These are phyloP conservation scores for Daktulosphaira vitifoliae DNA, from an alignment of 1,140 invertebrate species.

Conservation along the genomic window DNA sequence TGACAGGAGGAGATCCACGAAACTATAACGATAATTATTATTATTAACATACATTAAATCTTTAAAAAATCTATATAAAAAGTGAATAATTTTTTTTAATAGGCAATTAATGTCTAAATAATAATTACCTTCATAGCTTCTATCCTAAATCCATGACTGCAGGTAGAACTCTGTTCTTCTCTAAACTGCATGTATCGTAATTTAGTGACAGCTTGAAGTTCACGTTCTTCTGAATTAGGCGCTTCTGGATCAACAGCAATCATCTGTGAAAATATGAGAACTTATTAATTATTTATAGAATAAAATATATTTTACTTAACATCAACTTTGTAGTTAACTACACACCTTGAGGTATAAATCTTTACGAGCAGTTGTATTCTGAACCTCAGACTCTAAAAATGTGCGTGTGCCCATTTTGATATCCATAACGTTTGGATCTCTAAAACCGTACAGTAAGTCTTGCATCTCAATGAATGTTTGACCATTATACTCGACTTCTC, in stretches of 20 bases:
- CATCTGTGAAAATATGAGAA: slow-evolving; percentile 56
- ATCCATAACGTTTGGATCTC: slow-evolving; percentile 82
- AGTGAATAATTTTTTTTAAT: background rate
- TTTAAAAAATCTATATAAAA: too few relatives aligned
- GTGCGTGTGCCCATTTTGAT: slow-evolving; percentile 88
- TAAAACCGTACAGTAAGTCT: slow-evolving; percentile 74
- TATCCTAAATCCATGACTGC: slow-evolving; percentile 86
- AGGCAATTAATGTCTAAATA: background rate
- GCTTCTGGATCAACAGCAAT: slow-evolving; percentile 79
- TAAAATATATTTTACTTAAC: too few relatives aligned
- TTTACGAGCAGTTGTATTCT: slow-evolving; percentile 63
- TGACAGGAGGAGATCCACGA: slow-evolving; percentile 61
- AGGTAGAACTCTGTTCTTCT: slow-evolving; percentile 85
- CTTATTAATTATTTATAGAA: too few relatives aligned
- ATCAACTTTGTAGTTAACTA: too few relatives aligned
- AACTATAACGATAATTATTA: slow-evolving; percentile 42
- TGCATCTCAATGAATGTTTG: slow-evolving; percentile 86
- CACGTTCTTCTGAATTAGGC: slow-evolving; percentile 73
- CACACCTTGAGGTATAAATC: slow-evolving; percentile 71
- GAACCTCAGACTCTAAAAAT: slow-evolving; percentile 88
- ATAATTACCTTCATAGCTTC: slow-evolving; percentile 78
- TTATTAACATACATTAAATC: background rate
- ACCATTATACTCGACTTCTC: slow-evolving; percentile 74
- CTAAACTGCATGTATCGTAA: slow-evolving; percentile 92
- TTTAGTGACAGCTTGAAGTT: slow-evolving; percentile 74